These are phyloP conservation scores for Agrochola macilenta DNA, from an alignment of 2,888 invertebrate species.

Conservation along the genomic window DNA sequence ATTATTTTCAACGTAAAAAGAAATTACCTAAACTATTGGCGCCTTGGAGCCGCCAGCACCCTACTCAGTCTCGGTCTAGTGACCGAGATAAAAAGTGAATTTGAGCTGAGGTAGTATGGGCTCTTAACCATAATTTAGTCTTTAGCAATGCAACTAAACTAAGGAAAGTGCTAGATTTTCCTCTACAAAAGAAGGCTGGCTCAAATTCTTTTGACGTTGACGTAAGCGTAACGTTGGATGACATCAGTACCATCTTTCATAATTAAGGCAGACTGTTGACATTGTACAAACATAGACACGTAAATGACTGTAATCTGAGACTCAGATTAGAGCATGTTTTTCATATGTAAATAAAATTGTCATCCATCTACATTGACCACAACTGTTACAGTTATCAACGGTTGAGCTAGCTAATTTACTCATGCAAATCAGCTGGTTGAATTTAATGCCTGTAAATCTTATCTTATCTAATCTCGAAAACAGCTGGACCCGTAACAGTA, in stretches of 20 bases:
- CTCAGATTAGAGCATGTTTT: not conserved
- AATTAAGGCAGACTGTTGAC: constrained; percentile 28
- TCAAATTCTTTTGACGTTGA: constrained; percentile 23
- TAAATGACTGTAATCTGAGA: constrained; percentile 29
- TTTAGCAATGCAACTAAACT: not conserved
- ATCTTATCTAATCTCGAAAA: constrained; percentile 51
- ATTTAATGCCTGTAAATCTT: constrained; percentile 26
- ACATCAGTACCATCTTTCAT: constrained; percentile 38
- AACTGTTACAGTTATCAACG: constrained; percentile 8
- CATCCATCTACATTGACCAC: not conserved
- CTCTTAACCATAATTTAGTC: too few species aligned
- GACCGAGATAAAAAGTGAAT: too few species aligned
- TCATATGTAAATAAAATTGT: constrained; percentile 25
- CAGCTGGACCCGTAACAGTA: constrained; percentile 50
- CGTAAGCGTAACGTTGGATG: constrained; percentile 22
- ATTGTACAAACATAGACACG: constrained; percentile 7
- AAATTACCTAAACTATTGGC: too few species aligned
- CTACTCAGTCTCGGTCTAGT: too few species aligned
- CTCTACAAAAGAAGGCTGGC: not conserved
- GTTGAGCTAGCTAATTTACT: constrained; percentile 20
- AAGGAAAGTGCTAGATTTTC: not conserved
- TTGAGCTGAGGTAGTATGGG: too few species aligned
- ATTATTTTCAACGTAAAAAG: too few species aligned
- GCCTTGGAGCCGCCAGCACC: too few species aligned
- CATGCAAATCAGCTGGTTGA: constrained; percentile 33